Conservation (phyloP, 2,113 vertebrate genomes). For the Phainopepla nitens region DNA sequence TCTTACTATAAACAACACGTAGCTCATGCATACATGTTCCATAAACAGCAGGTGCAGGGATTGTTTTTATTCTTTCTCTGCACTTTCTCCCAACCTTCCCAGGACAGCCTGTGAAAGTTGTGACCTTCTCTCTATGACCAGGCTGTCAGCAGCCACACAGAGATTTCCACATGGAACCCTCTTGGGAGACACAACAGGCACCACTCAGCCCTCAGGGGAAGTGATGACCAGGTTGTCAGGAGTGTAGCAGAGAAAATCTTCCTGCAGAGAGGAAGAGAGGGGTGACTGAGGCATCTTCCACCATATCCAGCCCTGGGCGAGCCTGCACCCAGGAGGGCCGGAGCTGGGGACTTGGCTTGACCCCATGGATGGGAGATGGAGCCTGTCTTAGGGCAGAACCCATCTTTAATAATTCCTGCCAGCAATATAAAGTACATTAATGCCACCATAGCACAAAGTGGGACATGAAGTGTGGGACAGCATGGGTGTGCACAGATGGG, state of each 20-base stretch:
- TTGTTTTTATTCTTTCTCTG: no score
- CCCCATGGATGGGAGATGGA: rapidly evolving
- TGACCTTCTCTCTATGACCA: no score
- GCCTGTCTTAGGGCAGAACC: background rate
- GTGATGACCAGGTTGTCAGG: background rate
- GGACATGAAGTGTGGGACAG: background rate
- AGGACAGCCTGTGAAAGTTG: no score
- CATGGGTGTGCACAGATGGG: rapidly evolving
- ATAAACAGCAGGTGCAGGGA: no score
- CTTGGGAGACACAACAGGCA: background rate
- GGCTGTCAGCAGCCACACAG: no score
- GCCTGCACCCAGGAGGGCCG: background rate
- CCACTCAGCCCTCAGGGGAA: rapidly evolving
- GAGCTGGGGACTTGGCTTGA: background rate
- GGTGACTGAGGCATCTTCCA: background rate
- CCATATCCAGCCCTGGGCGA: background rate
- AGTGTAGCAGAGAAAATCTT: background rate
- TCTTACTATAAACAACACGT: no score
- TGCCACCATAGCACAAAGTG: rapidly evolving
- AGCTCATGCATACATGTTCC: no score
- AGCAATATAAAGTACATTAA: background rate
- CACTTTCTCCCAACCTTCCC: no score
- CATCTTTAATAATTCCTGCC: background rate
- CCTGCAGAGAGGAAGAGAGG: background rate
- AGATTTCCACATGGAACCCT: background rate